Conservation (phyloP, 2,888 invertebrate species). For the Campoletis raptor region DNA sequence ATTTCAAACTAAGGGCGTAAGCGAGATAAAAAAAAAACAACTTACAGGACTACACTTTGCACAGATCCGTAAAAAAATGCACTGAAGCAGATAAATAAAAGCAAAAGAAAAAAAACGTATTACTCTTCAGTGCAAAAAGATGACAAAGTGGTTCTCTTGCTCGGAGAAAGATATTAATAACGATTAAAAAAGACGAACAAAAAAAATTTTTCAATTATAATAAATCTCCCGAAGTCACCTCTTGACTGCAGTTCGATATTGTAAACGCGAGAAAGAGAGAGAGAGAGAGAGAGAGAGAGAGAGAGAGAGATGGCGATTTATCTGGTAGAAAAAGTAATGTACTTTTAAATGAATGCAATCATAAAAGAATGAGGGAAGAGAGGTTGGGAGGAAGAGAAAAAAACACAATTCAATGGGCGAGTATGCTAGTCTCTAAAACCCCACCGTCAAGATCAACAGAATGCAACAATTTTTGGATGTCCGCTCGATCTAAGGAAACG, state of each 20-base stretch:
- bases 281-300: conserved; percentile 1
- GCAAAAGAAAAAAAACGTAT: conserved; percentile 1
- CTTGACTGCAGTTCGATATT: conserved; percentile 71
- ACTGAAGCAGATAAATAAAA: not conserved
- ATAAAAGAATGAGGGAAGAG: not conserved
- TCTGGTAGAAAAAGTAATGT: conserved; percentile 54
- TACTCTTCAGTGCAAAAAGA: conserved; percentile 41
- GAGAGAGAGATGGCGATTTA: conserved; percentile 48
- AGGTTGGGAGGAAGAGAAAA: conserved; percentile 26
- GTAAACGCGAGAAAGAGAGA: conserved; percentile 36
- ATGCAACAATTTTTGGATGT: conserved; percentile 78
- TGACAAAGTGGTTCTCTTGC: conserved; percentile 38
- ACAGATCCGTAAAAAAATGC: conserved; percentile 25
- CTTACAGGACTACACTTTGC: conserved; percentile 25
- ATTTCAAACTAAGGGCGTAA: conserved; percentile 35
- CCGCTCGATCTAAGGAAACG: conserved; percentile 58
- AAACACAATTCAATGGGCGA: conserved; percentile 68
- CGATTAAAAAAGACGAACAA: conserved; percentile 35
- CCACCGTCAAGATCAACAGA: conserved; percentile 76
- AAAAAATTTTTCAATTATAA: conserved; percentile 9
- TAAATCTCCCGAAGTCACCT: conserved; percentile 44
- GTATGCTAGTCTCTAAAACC: conserved; percentile 74
- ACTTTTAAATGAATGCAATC: conserved; percentile 47
- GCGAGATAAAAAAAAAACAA: conserved; percentile 13
- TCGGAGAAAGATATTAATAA: conserved; percentile 22